Percentiles rank a stretch among this genome's conserved stretches.
Evolutionary conservation across 2,888 invertebrate genomes (phyloP).

Genomic region (Bruchidius siliquastri): DNA sequence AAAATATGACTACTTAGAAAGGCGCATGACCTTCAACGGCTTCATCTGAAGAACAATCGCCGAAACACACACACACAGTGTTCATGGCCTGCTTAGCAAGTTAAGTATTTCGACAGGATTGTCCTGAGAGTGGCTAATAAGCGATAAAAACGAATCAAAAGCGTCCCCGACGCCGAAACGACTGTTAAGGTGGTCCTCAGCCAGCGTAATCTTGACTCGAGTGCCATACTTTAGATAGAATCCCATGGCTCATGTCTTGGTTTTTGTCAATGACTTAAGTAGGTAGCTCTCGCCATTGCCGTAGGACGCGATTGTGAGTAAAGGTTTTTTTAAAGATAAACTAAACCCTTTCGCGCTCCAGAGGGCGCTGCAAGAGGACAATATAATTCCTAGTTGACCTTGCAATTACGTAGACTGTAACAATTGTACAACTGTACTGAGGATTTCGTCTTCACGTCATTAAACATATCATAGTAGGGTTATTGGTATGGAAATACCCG

Average conservation of each 20-base stretch:
- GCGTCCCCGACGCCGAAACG: conserved; percentile 15
- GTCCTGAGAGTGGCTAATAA: conserved; percentile 7
- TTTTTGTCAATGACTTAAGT: conserved; percentile 38
- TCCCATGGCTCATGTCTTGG: conserved; percentile 30
- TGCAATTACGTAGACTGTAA: too few relatives aligned
- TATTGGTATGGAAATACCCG: too few relatives aligned
- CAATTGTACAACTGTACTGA: too few relatives aligned
- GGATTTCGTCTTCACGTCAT: too few relatives aligned
- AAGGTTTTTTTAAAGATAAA: too few relatives aligned
- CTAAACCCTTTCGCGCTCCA: too few relatives aligned
- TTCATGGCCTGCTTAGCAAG: not conserved
- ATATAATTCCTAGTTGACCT: too few relatives aligned
- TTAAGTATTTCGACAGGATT: too few relatives aligned
- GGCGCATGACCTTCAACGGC: not conserved
- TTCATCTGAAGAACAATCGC: not conserved
- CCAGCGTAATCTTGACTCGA: conserved; percentile 18
- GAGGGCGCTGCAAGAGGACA: too few relatives aligned
- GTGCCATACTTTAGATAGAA: conserved; percentile 37
- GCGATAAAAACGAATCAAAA: conserved; percentile 19
- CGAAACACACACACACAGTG: not conserved
- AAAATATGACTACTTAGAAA: not conserved
- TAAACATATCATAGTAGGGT: too few relatives aligned
- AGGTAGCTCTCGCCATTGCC: conserved; percentile 20
- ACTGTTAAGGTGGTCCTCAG: conserved; percentile 29
- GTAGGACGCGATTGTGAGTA: not conserved